Evolutionary conservation across 1,140 invertebrate genomes (phyloP), one percentile per base, ranked within the genome.

Genomic region (Pygmarrhopalites habei): DNA sequence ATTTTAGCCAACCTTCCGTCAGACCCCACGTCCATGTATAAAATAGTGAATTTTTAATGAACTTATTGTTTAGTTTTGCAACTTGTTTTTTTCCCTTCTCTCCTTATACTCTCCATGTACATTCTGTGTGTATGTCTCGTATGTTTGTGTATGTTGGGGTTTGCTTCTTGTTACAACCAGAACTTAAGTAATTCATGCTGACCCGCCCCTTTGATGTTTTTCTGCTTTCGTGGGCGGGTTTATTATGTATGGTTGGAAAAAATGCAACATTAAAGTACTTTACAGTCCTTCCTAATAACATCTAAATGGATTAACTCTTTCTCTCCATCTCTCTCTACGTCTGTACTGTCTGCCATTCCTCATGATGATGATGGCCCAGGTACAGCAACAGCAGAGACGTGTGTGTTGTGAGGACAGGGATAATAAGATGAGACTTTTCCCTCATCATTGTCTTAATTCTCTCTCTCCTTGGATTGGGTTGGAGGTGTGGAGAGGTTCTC

Each of bases 161-260:
- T n/a, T 46, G 21, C n/a, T 3, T 21, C 44, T 46, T 46, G 44
- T 46, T 46, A 46, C 5, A 21, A 46, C 10, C 44, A 15, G 25
- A 52, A 26, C 25, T 52, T 52, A 52, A 52, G 26, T 30, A 62
- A 62, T 62, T 47, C 39, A 47, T 44, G 35, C 3, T 47, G 53
- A 41, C 35, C 60, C 39, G 60, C 60, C 60, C 43, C 52, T 62
- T 62, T 56, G 28, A 62, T 62, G 60, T 62, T 57, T 62, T 28
- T 35, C 23, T 23, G 25, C 30, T 56, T 44, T 29, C n/a, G 21
- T 46, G 52, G 52, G 52, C 60, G 60, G 52, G 4, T 32, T 52
- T 26, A 52, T 17, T 46, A 46, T 46, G 44, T n/a, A 46, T 21
- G 44, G 17, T 17, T 39, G 10, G 17, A 39, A 39, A 39, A 39